These are phyloP conservation scores for Hippocampus zosterae DNA, from an alignment of 2,113 vertebrate genomes.

Conservation along the genomic window DNA sequence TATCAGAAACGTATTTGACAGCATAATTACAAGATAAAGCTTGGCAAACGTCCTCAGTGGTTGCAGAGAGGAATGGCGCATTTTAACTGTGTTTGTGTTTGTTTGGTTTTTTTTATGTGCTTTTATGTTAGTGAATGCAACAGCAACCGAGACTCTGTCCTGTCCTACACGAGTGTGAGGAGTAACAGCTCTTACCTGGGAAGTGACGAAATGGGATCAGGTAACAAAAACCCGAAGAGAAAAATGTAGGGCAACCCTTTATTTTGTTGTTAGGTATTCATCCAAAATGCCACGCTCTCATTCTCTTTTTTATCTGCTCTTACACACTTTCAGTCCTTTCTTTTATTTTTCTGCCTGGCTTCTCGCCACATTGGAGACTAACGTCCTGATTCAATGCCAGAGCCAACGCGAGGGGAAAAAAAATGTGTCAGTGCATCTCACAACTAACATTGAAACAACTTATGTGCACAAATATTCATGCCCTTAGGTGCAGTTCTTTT, in stretches of 20 bases:
- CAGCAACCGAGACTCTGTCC: slow-evolving; percentile 94
- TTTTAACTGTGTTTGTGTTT: slow-evolving; percentile 22
- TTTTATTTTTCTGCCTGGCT: background rate
- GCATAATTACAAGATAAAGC: slow-evolving; percentile 19
- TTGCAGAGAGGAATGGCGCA: slow-evolving; percentile 28
- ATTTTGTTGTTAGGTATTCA: background rate
- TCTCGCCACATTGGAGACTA: background rate
- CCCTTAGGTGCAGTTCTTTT: background rate
- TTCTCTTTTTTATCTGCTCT: background rate
- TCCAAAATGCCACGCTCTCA: background rate
- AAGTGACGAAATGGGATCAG: slow-evolving; percentile 98
- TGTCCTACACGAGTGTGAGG: slow-evolving; percentile 94
- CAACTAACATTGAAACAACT: background rate
- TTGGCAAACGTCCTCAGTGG: slow-evolving; percentile 37
- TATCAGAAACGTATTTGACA: background rate
- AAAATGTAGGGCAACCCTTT: background rate
- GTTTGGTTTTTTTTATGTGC: slow-evolving; percentile 21
- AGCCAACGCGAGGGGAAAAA: background rate
- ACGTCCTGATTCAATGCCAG: background rate
- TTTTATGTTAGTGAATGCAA: slow-evolving; percentile 84
- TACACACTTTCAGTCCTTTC: background rate
- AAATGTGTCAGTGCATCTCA: background rate
- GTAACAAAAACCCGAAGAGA: slow-evolving; percentile 62
- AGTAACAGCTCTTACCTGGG: slow-evolving; percentile 97
- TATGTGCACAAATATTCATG: background rate